Conservation (phyloP, 2,797 vertebrate genomes). For the Cetoscarus ocellatus region DNA sequence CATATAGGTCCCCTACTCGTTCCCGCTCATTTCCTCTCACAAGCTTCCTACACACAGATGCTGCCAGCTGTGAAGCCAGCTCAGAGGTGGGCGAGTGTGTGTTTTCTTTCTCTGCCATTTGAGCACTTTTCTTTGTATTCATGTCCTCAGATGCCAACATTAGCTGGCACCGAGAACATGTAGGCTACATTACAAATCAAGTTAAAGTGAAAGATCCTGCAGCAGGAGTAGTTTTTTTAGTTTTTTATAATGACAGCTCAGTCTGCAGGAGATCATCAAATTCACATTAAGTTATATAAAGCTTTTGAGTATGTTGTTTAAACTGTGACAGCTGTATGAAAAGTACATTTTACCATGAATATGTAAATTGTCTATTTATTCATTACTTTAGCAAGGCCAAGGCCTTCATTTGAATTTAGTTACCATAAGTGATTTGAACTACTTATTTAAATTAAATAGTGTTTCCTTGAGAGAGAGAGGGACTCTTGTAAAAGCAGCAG, state of each 20-base stretch:
- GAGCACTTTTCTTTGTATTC: slow-evolving; percentile 5
- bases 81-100: slow-evolving; percentile 3
- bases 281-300: slow-evolving; percentile 20
- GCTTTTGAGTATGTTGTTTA: slow-evolving; percentile 16
- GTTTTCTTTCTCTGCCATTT: background rate
- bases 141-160: slow-evolving; percentile 25
- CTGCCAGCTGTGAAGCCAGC: slow-evolving; percentile 32
- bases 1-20: slow-evolving; percentile 20
- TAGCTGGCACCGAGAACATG: slow-evolving; percentile 24
- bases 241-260: slow-evolving; percentile 25
- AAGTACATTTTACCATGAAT: slow-evolving; percentile 7
- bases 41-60: slow-evolving; percentile 29
- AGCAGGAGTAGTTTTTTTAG: background rate
- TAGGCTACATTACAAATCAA: slow-evolving; percentile 33
- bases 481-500: background rate
- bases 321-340: slow-evolving; percentile 40
- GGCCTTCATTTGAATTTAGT: background rate
- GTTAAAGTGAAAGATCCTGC: slow-evolving; percentile 27
- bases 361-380: slow-evolving; percentile 7
- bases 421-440: background rate
- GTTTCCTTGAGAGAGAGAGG: background rate
- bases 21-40: slow-evolving; percentile 46
- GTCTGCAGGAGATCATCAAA: slow-evolving; percentile 6
- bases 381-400: background rate
- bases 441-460: background rate